Percentiles rank a stretch among this genome's conserved stretches.
Conservation (phyloP, 1,140 invertebrate species). For the Apolygus lucorum region DNA sequence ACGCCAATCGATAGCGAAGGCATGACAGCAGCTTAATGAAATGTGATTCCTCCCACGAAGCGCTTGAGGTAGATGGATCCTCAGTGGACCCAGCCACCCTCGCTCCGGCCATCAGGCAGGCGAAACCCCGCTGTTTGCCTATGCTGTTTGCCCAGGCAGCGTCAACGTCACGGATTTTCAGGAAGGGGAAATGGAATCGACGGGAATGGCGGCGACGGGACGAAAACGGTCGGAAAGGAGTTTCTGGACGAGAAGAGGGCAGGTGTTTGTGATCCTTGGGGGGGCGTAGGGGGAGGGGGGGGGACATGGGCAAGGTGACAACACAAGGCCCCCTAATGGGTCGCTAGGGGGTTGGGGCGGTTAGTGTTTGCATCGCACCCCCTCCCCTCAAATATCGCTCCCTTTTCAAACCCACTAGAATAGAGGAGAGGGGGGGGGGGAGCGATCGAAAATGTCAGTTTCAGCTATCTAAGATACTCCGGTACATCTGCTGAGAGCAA, state of each 20-base stretch:
- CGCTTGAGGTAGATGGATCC: too few relatives aligned
- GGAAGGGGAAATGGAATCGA: neutral
- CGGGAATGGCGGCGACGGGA: neutral
- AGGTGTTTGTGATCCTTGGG: neutral
- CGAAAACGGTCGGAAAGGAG: neutral
- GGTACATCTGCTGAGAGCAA: too few relatives aligned
- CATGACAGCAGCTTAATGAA: too few relatives aligned
- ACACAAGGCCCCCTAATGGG: neutral
- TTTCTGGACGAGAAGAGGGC: neutral
- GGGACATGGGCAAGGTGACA: too few relatives aligned
- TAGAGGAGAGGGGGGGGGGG: too few relatives aligned
- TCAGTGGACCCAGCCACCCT: neutral
- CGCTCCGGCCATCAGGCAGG: neutral
- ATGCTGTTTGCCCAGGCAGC: neutral
- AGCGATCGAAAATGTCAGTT: too few relatives aligned
- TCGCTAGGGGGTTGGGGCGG: neutral
- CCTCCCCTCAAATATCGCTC: neutral
- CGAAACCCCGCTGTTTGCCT: neutral
- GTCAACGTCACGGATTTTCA: constrained; percentile 5
- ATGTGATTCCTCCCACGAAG: too few relatives aligned
- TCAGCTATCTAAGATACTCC: too few relatives aligned
- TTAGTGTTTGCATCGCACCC: neutral
- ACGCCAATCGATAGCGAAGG: too few relatives aligned
- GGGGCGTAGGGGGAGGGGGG: neutral
- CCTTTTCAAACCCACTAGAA: too few relatives aligned